Base-by-base conservation (phyloP, 2,888 invertebrate genomes). In the Drosophila infuscata region DNA sequence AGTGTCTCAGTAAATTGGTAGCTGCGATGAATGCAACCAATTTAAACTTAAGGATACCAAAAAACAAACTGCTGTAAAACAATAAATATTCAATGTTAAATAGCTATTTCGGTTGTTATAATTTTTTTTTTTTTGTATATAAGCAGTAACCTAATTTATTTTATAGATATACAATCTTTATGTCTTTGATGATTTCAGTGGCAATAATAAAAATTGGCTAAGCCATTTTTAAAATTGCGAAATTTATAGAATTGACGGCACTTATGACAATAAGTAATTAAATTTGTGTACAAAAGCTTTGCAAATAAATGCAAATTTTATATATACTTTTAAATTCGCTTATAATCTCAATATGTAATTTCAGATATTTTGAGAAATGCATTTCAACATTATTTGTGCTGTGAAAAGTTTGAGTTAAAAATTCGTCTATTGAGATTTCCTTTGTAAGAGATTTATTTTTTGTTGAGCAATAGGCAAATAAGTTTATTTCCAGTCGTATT, bases 1-100 rank as follows among this genome's bases (percentile, higher is more conserved):
- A 54, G 56, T 70, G 76, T 74, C 76, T 57, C 48, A 57, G 56
- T 46, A 54, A 70, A 74, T 79, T 63, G 74, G 46, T 57, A 49
- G 38, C 58, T 52, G 76, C 36, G 43, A 3, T 33, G 12, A 36
- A 36, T 52, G 48, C 35, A 53, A 49, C 35, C 35, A 33, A 62
- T 17, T 52, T 48, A 5, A 30, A n/a, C 25, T 74, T 15, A 56
- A 46, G 30, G 9, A 41, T 25, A 25, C 15, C 30, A 38, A 60
- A 17, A 17, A 17, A 15, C 9, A 30, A 30, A 9, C 25, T 11
- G 25, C 3, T 17, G 3, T 8, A 20, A 41, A 32, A 15, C 15
- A 32, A 6, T 17, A 30, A 25, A n/a, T n/a, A 11, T 20, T 20
- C 29, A 46, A 25, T 38, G 12, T 46, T 25, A 20, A 46, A 46